Percentiles rank a stretch among this genome's conserved stretches.
Conservation (phyloP, 2,797 vertebrate species). For the Rhynchonycteris naso region DNA sequence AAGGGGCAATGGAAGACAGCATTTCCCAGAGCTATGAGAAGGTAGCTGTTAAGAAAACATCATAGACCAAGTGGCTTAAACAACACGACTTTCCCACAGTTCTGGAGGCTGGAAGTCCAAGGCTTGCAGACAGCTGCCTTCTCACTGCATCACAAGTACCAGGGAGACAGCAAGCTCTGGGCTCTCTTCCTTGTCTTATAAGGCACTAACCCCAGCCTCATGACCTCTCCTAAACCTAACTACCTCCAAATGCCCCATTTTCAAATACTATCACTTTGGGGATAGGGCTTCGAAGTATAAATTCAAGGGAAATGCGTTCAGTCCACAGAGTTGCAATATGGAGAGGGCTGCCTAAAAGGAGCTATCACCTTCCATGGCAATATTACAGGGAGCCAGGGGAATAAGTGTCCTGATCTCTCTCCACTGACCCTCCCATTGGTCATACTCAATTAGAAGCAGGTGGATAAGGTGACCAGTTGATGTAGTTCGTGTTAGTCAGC, state of each 20-base stretch:
- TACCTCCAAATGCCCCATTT: neutral
- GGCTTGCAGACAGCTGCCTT: neutral
- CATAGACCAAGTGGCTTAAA: neutral
- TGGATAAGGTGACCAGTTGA: neutral
- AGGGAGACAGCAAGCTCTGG: neutral
- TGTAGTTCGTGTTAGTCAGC: neutral
- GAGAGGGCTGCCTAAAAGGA: neutral
- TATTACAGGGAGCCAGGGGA: neutral
- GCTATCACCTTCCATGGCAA: neutral
- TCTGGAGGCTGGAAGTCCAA: neutral
- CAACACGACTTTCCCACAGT: neutral
- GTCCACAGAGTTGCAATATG: neutral
- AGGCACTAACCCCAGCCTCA: neutral
- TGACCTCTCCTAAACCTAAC: neutral
- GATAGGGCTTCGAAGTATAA: neutral
- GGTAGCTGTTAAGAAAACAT: neutral
- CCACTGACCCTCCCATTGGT: neutral
- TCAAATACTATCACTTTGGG: neutral
- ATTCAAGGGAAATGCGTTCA: neutral
- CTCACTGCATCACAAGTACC: neutral
- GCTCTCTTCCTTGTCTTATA: neutral
- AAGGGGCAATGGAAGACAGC: neutral
- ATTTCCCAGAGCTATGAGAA: neutral
- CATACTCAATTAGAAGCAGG: neutral
- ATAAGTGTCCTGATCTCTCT: neutral